Evolutionary conservation across 2,797 vertebrate species (phyloP).

Genomic region (Xenopus petersii): DNA sequence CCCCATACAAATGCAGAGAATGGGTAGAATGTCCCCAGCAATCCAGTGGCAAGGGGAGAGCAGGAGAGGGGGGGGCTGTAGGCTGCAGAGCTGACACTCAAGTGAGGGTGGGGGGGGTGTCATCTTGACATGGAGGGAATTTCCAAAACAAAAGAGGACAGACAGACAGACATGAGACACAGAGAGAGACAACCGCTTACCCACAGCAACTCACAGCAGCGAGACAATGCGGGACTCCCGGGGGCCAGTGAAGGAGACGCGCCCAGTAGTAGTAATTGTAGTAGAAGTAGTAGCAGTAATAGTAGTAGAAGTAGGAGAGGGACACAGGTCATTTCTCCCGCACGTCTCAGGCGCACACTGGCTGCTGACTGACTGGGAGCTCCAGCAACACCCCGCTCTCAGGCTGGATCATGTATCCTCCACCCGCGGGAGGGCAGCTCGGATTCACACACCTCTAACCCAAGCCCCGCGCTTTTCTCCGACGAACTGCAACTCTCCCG

Average conservation of each 20-base stretch:
- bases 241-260: no score
- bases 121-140: slow-evolving; percentile 35
- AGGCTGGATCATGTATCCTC: slow-evolving; percentile 10
- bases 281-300: no score
- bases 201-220: slow-evolving; percentile 28
- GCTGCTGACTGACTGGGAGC: slow-evolving; percentile 37
- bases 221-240: background rate
- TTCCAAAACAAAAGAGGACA: slow-evolving; percentile 38
- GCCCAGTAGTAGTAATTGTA: no score
- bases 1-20: background rate
- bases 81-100: slow-evolving; percentile 29
- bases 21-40: background rate
- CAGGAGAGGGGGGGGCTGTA: no score
- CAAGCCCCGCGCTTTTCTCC: background rate
- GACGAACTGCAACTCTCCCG: background rate
- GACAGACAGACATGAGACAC: slow-evolving; percentile 8
- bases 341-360: slow-evolving; percentile 49
- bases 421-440: slow-evolving; percentile 5
- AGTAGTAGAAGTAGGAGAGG: no score
- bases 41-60: background rate
- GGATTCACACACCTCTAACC: background rate
- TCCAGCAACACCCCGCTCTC: slow-evolving; percentile 36
- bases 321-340: slow-evolving; percentile 38
- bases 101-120: background rate
- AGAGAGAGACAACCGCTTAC: background rate